Base-by-base conservation (phyloP, 2,113 vertebrate species). In the Pelobates fuscus region DNA sequence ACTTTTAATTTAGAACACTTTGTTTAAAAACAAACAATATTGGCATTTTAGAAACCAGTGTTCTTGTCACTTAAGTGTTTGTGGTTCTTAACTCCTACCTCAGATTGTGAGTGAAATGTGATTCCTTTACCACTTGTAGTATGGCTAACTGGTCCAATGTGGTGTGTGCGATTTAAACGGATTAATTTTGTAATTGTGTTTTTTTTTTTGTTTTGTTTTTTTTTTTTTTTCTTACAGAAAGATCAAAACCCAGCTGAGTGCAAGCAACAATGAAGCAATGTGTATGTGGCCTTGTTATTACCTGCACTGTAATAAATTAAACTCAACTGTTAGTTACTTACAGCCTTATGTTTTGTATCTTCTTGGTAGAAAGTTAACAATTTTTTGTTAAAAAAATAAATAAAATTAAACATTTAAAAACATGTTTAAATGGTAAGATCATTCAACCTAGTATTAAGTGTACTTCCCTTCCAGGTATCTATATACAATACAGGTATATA, bases 331-430 rank as follows among this genome's bases (percentile, higher is more conserved):
- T 92, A 94, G 91, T 94, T 97, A 94, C 94, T 96, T 95, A 94
- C 90, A 93, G 96, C 96, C 96, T 98, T 98, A 97, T 94, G 95
- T 94, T 98, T 97, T 98, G 93, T 99, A 97, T 97, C 94, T 93
- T 93, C 91, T 97, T 95, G 94, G 92, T 98, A 98, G 95, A 93
- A 92, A 92, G 85, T 93, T 93, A 93, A 87, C 85, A 89, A 82
- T 91, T 88, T 93, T 97, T 96, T 92, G 89, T 91, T 92, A 97
- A 94, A 94, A 87, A 88, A 84, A 30, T 77, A 81, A 78, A 79
- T 80, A 68, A 85, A 93, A 84, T 57, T 27, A 84, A 85, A 87
- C 84, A 83, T 86, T 80, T 91, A 82, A 89, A 89, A 87, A 91
- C 93, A 91, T 87, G 83, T 93, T 92, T 87, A 88, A 93, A 93